A percentile compares a stretch with the other conserved stretches of the same genome.
Evolutionary conservation across 2,113 vertebrate genomes (phyloP).

Genomic region (Sceloporus tristichus): DNA sequence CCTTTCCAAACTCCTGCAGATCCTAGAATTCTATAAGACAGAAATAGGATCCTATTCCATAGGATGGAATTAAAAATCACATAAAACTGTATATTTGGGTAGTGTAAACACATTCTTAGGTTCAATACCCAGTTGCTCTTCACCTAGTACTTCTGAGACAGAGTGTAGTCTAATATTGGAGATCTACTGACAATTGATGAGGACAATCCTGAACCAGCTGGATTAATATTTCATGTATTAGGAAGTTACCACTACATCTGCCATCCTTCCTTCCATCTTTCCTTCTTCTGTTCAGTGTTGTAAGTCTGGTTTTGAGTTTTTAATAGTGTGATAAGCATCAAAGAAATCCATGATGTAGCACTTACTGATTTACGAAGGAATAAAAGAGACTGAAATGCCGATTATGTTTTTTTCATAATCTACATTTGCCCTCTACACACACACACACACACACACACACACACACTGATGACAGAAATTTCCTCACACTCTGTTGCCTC

Average conservation of each 20-base stretch:
- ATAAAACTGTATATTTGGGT: no score
- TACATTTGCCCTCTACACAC: neutral
- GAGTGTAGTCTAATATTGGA: neutral
- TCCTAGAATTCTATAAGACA: no score
- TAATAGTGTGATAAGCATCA: neutral
- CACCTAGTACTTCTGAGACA: neutral
- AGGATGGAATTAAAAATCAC: no score
- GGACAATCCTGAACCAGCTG: neutral
- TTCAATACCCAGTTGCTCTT: no score
- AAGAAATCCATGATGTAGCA: neutral
- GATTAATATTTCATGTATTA: neutral
- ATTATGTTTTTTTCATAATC: neutral
- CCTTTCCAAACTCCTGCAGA: no score
- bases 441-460: no score
- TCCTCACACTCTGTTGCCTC: neutral
- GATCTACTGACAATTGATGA: neutral
- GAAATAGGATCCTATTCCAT: no score
- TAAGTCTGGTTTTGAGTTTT: neutral
- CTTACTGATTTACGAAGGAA: neutral
- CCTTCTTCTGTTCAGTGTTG: no score
- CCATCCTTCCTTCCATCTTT: no score
- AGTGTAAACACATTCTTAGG: no score
- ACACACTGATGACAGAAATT: neutral
- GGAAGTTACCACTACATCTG: neutral
- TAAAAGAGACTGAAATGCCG: neutral